These are phyloP conservation scores for Falco punctatus DNA, from an alignment of 2,113 vertebrate genomes.

Conservation along the genomic window DNA sequence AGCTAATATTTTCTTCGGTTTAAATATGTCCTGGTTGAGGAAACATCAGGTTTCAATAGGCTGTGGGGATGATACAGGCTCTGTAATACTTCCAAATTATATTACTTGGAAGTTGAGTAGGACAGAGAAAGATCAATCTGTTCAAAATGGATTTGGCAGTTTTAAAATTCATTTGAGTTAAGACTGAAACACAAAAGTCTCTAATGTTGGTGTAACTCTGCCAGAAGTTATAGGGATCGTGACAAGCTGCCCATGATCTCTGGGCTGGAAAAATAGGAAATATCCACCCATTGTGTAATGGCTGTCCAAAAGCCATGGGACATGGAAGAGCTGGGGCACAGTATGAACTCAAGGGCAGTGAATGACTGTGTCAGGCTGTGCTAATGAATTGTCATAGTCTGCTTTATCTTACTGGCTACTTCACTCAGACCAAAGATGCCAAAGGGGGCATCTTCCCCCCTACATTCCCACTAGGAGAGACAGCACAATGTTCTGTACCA, in stretches of 20 bases:
- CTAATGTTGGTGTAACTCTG: background rate
- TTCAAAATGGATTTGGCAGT: background rate
- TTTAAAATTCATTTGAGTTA: background rate
- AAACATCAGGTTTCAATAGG: background rate
- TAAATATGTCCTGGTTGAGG: background rate
- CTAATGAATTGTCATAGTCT: background rate
- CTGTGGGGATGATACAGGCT: background rate
- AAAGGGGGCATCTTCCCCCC: accelerated
- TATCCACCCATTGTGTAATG: accelerated
- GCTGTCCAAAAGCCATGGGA: background rate
- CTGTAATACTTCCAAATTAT: background rate
- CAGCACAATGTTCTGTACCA: background rate
- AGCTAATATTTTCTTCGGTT: background rate
- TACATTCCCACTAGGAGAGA: background rate
- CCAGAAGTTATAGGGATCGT: background rate
- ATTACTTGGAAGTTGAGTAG: background rate
- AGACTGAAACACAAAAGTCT: background rate
- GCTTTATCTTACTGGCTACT: background rate
- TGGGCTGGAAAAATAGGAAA: background rate
- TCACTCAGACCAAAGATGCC: background rate
- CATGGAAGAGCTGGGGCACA: background rate
- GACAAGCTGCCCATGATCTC: background rate
- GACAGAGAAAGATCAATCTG: background rate
- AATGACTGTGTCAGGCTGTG: background rate
- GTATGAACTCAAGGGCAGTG: background rate